Conservation (phyloP, 2,888 invertebrate genomes). For the Spicauda simplicius region DNA sequence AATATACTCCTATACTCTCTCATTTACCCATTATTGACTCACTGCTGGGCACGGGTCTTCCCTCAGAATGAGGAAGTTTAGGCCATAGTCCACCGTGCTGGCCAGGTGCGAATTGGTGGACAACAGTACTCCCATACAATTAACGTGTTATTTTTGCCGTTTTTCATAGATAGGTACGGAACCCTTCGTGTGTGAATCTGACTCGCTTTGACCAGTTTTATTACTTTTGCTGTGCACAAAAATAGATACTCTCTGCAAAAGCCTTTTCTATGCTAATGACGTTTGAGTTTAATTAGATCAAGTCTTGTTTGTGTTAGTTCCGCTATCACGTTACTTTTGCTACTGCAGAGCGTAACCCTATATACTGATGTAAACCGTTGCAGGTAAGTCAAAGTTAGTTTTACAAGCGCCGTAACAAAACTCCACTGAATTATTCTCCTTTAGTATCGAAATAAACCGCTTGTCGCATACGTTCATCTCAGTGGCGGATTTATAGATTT, state of each 20-base stretch:
- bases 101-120: too few species aligned
- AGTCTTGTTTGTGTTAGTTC: constrained; percentile 25
- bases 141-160: too few species aligned
- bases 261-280: constrained; percentile 25
- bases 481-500: too few species aligned
- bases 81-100: too few species aligned
- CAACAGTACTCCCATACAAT: too few species aligned
- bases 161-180: too few species aligned
- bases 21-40: too few species aligned
- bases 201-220: too few species aligned
- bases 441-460: constrained; percentile 6
- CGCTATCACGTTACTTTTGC: constrained; percentile 13
- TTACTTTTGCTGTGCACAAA: constrained; percentile 9
- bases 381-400: constrained; percentile 15
- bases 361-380: background rate
- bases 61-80: too few species aligned
- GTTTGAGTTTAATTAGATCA: constrained; percentile 27
- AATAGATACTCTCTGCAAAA: constrained; percentile 18
- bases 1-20: too few species aligned
- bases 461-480: background rate
- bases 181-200: too few species aligned
- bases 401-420: constrained; percentile 13
- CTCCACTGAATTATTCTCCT: constrained; percentile 16
- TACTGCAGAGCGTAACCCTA: constrained; percentile 7
- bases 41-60: too few species aligned